phyloP scores from a whole-genome alignment of 1,140 invertebrate genomes.

The Leptinotarsa texana region DNA sequence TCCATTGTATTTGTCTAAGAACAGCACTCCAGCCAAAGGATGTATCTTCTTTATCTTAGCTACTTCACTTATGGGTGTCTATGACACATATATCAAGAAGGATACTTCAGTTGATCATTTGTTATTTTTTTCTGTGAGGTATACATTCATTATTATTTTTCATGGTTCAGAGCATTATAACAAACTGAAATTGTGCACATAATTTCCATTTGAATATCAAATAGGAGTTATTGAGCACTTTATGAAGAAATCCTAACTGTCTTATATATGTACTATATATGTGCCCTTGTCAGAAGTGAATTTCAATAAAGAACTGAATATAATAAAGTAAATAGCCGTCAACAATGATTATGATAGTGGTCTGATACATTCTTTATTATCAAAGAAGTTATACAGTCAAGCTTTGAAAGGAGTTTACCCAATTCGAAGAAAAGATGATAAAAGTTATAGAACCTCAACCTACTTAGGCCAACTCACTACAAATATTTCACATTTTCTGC shows the following conservation, averaged over 20 bases:
- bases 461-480: too few relatives aligned
- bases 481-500: too few relatives aligned
- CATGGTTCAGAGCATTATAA: not conserved
- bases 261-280: not conserved
- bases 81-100: not conserved
- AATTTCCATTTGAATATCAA: not conserved
- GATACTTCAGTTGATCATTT: not conserved
- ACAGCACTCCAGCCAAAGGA: not conserved
- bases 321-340: too few relatives aligned
- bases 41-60: not conserved
- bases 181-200: not conserved
- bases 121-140: not conserved
- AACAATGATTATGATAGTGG: too few relatives aligned
- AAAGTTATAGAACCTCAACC: too few relatives aligned
- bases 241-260: not conserved
- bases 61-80: not conserved
- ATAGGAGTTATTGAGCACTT: too few relatives aligned
- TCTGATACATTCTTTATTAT: too few relatives aligned
- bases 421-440: too few relatives aligned
- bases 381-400: too few relatives aligned
- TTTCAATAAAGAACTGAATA: too few relatives aligned
- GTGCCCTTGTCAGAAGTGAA: too few relatives aligned
- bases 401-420: too few relatives aligned
- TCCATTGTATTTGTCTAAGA: not conserved
- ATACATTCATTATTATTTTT: not conserved